Percentiles rank a stretch among this genome's conserved stretches.
phyloP scores from a whole-genome alignment of 64 coral and sea anemone species.

The Hydrozoanthus tunicans region DNA sequence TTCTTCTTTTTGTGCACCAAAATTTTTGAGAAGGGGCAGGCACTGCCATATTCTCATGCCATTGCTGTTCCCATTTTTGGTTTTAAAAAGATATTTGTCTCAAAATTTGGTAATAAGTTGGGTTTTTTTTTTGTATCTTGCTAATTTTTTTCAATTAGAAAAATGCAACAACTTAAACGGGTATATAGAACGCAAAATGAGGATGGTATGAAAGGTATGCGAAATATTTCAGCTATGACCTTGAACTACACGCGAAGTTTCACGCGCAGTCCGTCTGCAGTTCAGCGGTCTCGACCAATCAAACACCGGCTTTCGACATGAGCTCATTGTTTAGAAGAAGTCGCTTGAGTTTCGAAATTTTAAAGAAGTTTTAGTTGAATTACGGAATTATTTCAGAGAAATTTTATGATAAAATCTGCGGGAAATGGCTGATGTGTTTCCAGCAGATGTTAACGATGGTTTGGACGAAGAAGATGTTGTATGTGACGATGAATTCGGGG shows the following conservation, averaged over 20 bases:
- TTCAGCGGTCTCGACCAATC: conserved; percentile 50
- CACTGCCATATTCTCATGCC: too few species aligned
- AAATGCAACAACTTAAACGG: background rate
- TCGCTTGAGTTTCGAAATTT: conserved; percentile 79
- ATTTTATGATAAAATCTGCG: conserved; percentile 81
- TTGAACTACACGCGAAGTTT: background rate
- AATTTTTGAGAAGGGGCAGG: too few species aligned
- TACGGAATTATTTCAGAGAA: conserved; percentile 54
- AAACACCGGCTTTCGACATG: conserved; percentile 72
- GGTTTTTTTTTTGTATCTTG: background rate
- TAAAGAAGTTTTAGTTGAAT: conserved; percentile 83
- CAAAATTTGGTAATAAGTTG: background rate
- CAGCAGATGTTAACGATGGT: conserved; percentile 82
- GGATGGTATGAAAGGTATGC: conserved; percentile 26
- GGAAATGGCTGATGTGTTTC: conserved; percentile 95
- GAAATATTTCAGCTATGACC: conserved; percentile 27
- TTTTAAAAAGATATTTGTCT: too few species aligned
- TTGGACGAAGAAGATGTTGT: conserved; percentile 79
- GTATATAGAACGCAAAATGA: background rate
- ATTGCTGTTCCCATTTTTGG: too few species aligned
- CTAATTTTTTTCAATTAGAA: background rate
- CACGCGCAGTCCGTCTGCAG: conserved; percentile 49
- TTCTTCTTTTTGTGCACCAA: too few species aligned
- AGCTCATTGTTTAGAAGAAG: conserved; percentile 92
- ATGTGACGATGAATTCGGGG: conserved; percentile 84